Evolutionary conservation across 2,888 invertebrate genomes (phyloP).

Genomic region (Incurvaria masculella): DNA sequence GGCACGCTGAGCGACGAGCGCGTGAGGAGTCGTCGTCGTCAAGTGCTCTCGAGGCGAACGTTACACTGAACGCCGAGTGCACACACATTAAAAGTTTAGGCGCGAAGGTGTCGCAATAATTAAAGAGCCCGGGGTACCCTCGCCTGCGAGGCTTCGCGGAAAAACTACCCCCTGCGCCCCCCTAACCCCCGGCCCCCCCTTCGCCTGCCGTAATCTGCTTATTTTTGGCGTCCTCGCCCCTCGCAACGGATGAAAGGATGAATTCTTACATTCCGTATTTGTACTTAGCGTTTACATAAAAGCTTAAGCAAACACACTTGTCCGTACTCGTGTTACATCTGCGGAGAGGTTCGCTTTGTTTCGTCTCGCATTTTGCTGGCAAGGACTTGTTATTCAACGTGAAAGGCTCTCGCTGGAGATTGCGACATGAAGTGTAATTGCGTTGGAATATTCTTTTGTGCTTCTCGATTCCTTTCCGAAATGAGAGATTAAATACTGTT

Average conservation of each 20-base stretch:
- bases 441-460: background rate
- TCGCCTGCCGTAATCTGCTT: background rate
- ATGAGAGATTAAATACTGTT: too few species aligned
- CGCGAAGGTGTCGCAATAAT: conserved; percentile 42
- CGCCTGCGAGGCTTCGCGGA: too few species aligned
- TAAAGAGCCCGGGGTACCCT: conserved; percentile 23
- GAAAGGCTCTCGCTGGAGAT: background rate
- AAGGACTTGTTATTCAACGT: background rate
- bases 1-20: too few species aligned
- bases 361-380: background rate
- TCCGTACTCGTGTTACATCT: background rate
- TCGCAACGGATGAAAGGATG: background rate
- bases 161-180: background rate
- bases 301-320: background rate
- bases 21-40: conserved; percentile 38
- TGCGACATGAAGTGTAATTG: background rate
- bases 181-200: background rate
- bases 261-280: background rate
- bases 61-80: conserved; percentile 34
- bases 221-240: background rate
- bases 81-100: conserved; percentile 50
- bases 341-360: background rate
- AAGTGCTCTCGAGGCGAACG: conserved; percentile 16
- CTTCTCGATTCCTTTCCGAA: too few species aligned
- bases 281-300: background rate